Conservation (phyloP, 1,140 invertebrate species). For the Neodiprion lecontei region DNA sequence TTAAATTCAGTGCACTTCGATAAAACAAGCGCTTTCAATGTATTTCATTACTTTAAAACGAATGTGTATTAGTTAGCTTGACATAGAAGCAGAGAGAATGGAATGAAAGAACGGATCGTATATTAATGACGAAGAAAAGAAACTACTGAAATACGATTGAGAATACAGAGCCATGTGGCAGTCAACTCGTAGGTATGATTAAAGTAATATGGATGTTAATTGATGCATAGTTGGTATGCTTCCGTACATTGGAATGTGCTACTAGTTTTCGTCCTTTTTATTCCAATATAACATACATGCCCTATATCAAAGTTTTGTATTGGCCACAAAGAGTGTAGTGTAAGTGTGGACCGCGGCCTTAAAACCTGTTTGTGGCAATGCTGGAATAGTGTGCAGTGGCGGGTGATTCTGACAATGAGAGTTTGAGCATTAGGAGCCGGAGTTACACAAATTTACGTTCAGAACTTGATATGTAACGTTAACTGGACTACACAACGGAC, state of each 20-base stretch:
- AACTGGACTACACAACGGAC: neutral
- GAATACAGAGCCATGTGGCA: constrained; percentile 1
- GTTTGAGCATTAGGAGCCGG: neutral
- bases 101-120: too few species aligned
- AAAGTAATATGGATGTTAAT: neutral
- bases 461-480: neutral
- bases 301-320: constrained; percentile 18
- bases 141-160: neutral
- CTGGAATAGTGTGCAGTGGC: constrained; percentile 7
- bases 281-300: neutral
- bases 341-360: constrained; percentile 33
- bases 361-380: constrained; percentile 31
- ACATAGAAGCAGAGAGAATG: too few species aligned
- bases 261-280: constrained; percentile 5
- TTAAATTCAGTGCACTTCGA: too few species aligned
- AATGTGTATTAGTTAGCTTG: too few species aligned
- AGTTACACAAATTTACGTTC: neutral
- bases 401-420: neutral
- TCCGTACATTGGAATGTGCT: constrained; percentile 4
- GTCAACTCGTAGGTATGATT: neutral
- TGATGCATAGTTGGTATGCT: neutral
- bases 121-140: too few species aligned
- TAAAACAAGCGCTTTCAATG: too few species aligned
- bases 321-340: constrained; percentile 32
- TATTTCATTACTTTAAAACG: too few species aligned